Conservation (phyloP, 1,140 invertebrate species). For the Hydropsyche tenuis region DNA sequence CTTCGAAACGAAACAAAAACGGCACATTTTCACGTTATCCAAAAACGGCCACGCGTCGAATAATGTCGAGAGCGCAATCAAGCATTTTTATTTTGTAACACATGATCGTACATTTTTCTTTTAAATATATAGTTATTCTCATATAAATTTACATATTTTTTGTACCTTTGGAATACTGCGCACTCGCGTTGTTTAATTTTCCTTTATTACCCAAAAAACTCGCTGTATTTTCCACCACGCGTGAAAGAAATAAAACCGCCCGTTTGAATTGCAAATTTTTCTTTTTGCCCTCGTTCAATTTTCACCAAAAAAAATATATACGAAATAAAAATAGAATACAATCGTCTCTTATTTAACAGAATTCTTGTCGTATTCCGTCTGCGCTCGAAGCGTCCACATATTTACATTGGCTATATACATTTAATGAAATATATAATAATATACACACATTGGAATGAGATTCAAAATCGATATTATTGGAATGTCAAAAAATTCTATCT, state of each 20-base stretch:
- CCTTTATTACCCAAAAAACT: not conserved
- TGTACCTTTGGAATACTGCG: slow-evolving; percentile 50
- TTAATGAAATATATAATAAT: slow-evolving; percentile 45
- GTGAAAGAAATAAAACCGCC: not conserved
- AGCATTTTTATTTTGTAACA: slow-evolving; percentile 14
- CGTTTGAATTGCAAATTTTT: no score
- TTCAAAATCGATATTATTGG: slow-evolving; percentile 39
- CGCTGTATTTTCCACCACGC: slow-evolving; percentile 1
- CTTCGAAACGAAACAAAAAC: no score
- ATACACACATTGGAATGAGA: slow-evolving; percentile 49
- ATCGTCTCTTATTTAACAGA: not conserved
- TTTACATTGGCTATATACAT: slow-evolving; percentile 50
- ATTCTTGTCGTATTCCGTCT: not conserved
- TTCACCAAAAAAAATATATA: slow-evolving; percentile 8
- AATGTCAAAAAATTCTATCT: slow-evolving; percentile 43
- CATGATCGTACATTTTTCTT: not conserved
- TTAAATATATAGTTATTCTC: slow-evolving; percentile 21
- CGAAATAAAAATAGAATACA: not conserved
- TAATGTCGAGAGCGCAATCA: not conserved
- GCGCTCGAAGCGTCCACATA: slow-evolving; percentile 44
- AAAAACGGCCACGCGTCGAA: no score
- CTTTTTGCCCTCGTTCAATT: slow-evolving; percentile 8
- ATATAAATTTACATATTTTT: slow-evolving; percentile 42
- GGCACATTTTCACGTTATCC: no score
- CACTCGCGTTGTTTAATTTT: slow-evolving; percentile 37